Evolutionary conservation across 2,888 invertebrate species (phyloP), one percentile per base, ranked within the genome.

Genomic region (Seladonia tumulorum): DNA sequence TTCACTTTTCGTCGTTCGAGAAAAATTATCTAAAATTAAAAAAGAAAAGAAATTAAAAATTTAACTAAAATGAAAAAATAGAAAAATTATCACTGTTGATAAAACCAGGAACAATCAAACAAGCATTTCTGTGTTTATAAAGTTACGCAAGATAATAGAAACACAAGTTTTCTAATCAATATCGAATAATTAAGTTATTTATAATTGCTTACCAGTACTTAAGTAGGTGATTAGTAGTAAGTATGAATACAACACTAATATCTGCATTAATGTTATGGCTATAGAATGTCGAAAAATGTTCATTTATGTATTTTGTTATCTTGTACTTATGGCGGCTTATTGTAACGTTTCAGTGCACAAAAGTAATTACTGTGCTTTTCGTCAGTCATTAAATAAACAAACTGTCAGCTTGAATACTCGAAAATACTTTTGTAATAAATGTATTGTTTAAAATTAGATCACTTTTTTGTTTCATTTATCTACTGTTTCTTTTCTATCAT

Each of bases 381-480:
- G 57, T 47, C 14, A 63, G n/a, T 82, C 63, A 49, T 79, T 57
- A 25, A n/a, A 16, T 45, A 66, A 78, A 57, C 25, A 42, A 22
- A 16, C 63, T 79, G 53, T 75, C 45, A 57, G 14, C 18, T 45
- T 70, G 5, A 74, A 79, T 79, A 74, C 57, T 74, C 82, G 53
- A 78, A 35, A 18, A 73, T 68, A 45, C 73, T 45, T 66, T 78
- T 22, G n/a, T 70, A 49, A 79, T 70, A 79, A 79, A 79, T 25
- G 5, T 39, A n/a, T 49, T 39, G 22, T 53, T 78, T 16, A 42
- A 72, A 45, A 16, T 42, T 71, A 25, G 63, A 49, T 39, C 42
- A 18, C 8, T 66, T 63, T 18, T 25, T 16, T 7, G 29, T 8
- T 66, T 66, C 12, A 18, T 66, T 60, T 25, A 12, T 25, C n/a